phyloP scores from a whole-genome alignment of 2,888 invertebrate species.

The Microchrysa polita region DNA sequence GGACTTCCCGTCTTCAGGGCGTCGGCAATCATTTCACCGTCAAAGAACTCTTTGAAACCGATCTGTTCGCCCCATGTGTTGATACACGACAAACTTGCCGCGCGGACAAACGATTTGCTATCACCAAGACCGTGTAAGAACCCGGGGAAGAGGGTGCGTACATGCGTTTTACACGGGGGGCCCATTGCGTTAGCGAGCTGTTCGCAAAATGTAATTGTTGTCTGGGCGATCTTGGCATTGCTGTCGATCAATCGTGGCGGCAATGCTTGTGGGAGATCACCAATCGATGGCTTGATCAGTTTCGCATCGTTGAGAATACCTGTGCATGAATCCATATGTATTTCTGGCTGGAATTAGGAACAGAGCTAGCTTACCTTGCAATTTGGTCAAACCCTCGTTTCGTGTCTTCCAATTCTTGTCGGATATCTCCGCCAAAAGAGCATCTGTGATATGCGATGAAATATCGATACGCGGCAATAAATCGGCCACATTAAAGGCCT shows the following conservation, averaged over 20 bases:
- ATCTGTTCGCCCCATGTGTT: constrained; percentile 87
- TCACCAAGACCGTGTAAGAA: constrained; percentile 83
- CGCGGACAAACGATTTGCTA: constrained; percentile 81
- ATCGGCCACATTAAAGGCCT: constrained; percentile 72
- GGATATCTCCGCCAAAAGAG: constrained; percentile 79
- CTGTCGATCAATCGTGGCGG: constrained; percentile 84
- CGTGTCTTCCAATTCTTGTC: constrained; percentile 92
- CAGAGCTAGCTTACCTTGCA: constrained; percentile 55
- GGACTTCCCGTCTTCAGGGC: constrained; percentile 88
- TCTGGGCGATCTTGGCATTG: constrained; percentile 90
- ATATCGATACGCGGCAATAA: constrained; percentile 82
- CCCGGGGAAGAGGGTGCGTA: constrained; percentile 84
- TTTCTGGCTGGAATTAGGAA: background rate
- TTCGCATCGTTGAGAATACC: constrained; percentile 70
- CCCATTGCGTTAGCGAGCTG: constrained; percentile 86
- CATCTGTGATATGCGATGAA: constrained; percentile 82
- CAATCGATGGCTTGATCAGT: constrained; percentile 83
- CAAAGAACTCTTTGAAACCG: constrained; percentile 82
- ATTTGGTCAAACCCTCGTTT: constrained; percentile 66
- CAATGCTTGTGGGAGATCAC: constrained; percentile 84
- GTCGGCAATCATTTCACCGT: constrained; percentile 89
- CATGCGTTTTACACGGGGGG: constrained; percentile 78
- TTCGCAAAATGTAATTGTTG: constrained; percentile 84
- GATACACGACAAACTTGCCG: constrained; percentile 83
- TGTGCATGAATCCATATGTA: background rate